These are phyloP conservation scores for Athene noctua DNA, from an alignment of 2,113 vertebrate genomes.

Conservation along the genomic window DNA sequence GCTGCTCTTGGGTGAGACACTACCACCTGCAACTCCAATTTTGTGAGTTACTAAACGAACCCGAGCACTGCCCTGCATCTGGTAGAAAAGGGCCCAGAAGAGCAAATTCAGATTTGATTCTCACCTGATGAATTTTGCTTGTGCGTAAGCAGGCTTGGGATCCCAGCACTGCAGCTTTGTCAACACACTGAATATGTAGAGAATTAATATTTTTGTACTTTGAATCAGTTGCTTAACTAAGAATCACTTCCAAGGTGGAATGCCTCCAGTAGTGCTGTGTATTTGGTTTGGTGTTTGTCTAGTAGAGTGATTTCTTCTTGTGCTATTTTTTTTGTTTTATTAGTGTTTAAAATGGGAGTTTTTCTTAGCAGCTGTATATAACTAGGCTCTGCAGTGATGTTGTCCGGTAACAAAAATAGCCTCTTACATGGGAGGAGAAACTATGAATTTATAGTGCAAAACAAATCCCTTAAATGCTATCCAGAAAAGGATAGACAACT, in stretches of 20 bases:
- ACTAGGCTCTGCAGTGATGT: background rate
- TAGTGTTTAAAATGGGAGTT: background rate
- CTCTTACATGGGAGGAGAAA: background rate
- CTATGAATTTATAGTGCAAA: background rate
- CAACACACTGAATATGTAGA: background rate
- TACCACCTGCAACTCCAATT: background rate
- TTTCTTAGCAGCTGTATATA: background rate
- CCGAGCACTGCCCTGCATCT: background rate
- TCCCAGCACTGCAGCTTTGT: background rate
- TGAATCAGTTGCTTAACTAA: background rate
- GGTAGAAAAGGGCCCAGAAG: background rate
- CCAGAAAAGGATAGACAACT: background rate
- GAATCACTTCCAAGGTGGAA: background rate
- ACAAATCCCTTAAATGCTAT: background rate
- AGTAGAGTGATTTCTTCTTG: background rate
- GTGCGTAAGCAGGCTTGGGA: background rate
- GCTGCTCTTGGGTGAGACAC: background rate
- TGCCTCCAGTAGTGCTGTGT: background rate
- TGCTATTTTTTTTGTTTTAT: background rate
- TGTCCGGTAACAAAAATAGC: background rate
- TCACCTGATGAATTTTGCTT: background rate
- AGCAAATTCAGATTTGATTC: background rate
- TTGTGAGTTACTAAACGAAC: background rate
- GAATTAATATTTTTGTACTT: background rate
- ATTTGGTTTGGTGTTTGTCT: background rate